phyloP scores from a whole-genome alignment of 2,888 invertebrate genomes.

The Brachylomia viminalis region DNA sequence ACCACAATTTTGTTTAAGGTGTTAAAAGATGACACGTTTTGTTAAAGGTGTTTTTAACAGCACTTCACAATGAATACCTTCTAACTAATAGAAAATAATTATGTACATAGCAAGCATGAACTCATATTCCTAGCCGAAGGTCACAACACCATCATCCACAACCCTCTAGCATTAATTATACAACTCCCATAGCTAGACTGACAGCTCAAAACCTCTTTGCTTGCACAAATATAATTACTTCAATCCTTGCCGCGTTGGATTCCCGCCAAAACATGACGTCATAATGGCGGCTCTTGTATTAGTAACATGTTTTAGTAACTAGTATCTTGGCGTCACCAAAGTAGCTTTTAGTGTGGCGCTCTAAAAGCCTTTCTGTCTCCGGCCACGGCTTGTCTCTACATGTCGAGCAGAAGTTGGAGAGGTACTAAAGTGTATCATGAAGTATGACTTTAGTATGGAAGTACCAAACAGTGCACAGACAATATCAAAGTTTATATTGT shows the following conservation, averaged over 20 bases:
- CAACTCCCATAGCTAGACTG: neutral
- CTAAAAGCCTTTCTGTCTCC: constrained; percentile 48
- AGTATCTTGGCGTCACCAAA: constrained; percentile 40
- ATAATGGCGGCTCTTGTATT: constrained; percentile 43
- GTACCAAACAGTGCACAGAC: neutral
- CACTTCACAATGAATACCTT: neutral
- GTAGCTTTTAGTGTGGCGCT: constrained; percentile 48
- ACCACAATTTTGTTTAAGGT: neutral
- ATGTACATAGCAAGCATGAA: neutral
- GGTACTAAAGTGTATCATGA: neutral
- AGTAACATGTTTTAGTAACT: constrained; percentile 43
- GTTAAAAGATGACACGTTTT: neutral
- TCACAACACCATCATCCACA: neutral
- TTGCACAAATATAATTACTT: constrained; percentile 55
- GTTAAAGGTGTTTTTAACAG: neutral
- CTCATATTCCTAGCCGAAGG: neutral
- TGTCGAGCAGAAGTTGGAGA: neutral
- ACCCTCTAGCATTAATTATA: neutral
- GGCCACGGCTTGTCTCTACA: constrained; percentile 14
- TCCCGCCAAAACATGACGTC: constrained; percentile 51
- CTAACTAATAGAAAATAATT: neutral
- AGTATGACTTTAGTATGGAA: neutral
- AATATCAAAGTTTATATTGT: neutral
- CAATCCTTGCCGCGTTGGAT: constrained; percentile 52
- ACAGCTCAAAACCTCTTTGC: constrained; percentile 12